Base-by-base conservation (phyloP, 2,888 invertebrate genomes). In the Eilema caniola region DNA sequence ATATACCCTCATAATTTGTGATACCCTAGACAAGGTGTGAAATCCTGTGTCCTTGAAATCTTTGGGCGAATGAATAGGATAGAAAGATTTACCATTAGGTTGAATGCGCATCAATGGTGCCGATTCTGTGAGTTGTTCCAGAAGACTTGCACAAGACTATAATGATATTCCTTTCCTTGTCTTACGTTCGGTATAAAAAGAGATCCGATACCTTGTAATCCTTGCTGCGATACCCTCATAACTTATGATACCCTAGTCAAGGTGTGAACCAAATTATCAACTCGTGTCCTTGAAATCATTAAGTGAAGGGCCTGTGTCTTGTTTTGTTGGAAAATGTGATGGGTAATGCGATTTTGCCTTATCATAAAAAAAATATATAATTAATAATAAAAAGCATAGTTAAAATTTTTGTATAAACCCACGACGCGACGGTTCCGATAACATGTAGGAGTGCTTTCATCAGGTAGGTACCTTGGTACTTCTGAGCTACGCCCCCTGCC, bases 191-290 rank as follows among this genome's bases (percentile, higher is more conserved):
- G 53, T 47, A n/a, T 8, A 20, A n/a, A 53, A 47, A 20, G 20
- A 47, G 16, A 41, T 16, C 33, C 33, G 41, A 16, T 41, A 14
- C 41, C 16, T 41, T 4, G 14, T 16, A 16, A 41, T 41, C 16
- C 16, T 37, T 37, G 37, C 37, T 14, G 14, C 16, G 41, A 41
- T 14, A 62, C 33, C 33, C 33, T 62, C 10, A n/a, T 2, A 23
- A 62, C 12, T 62, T 62, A 14, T 62, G 33, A 33, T 62, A 23
- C 20, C 61, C 31, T 33, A n/a, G 61, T 61, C 61, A 33, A 12
- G 11, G 61, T 28, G 31, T 33, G n/a, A 61, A 28, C 41, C 16
- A 41, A 41, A 41, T 41, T 3, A 41, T 41, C 16, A 25, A 25
- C 7, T 16, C 7, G 33, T 4, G 31, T 31, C 1, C n/a, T 53